phyloP scores from a whole-genome alignment of 2,888 invertebrate species.

The Mesorhabditis sp. region DNA sequence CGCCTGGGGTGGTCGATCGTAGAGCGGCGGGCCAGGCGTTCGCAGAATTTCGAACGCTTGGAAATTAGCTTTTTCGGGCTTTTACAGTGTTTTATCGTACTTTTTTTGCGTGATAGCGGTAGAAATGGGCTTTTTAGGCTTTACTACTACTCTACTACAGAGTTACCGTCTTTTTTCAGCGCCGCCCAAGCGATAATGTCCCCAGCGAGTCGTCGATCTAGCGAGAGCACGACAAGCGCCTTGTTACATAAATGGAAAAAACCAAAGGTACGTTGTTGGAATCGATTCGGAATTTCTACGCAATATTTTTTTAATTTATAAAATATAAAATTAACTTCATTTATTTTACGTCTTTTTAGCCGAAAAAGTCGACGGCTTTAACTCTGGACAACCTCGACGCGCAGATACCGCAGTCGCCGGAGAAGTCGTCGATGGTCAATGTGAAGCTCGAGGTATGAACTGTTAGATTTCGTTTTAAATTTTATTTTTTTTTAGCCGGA shows the following conservation, averaged over 20 bases:
- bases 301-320: neutral
- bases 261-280: neutral
- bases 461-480: no score
- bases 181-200: neutral
- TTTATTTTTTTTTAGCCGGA: no score
- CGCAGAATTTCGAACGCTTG: no score
- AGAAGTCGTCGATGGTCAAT: neutral
- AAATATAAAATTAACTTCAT: no score
- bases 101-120: neutral
- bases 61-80: neutral
- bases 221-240: constrained; percentile 2
- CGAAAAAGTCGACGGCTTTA: neutral
- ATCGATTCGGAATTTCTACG: neutral
- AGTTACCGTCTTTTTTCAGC: neutral
- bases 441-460: no score
- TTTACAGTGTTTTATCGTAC: neutral
- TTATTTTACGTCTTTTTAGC: neutral
- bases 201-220: neutral
- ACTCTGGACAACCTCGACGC: neutral
- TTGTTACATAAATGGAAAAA: neutral
- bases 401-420: neutral
- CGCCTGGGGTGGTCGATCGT: no score
- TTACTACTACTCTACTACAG: neutral
- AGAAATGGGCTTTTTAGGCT: neutral
- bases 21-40: no score